These are phyloP conservation scores for Thamnaconus septentrionalis DNA, from an alignment of 2,113 vertebrate genomes.

Conservation along the genomic window DNA sequence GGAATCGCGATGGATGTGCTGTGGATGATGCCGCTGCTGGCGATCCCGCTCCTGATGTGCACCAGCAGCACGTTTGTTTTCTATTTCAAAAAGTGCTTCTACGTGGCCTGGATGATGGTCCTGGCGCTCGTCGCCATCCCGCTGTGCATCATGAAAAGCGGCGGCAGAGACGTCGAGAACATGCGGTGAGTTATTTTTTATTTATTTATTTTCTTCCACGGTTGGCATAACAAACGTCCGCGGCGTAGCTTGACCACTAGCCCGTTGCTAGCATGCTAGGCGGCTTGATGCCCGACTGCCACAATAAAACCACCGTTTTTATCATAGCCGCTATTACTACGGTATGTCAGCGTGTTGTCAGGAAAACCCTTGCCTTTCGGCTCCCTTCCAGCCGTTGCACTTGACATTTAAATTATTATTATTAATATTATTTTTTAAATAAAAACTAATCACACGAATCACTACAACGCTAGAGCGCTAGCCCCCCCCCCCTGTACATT, in stretches of 20 bases:
- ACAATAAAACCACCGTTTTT: too few species aligned
- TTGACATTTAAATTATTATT: too few species aligned
- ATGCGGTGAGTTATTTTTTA: conserved; percentile 81
- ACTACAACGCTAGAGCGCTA: too few species aligned
- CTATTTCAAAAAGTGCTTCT: conserved; percentile 82
- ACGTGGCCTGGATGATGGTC: conserved; percentile 82
- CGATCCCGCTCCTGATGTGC: conserved; percentile 75
- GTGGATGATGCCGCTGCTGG: conserved; percentile 73
- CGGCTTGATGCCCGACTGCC: neutral
- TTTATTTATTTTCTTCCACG: neutral
- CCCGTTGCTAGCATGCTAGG: conserved; percentile 51
- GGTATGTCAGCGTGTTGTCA: too few species aligned
- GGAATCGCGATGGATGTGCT: conserved; percentile 68
- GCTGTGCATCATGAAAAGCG: conserved; percentile 83
- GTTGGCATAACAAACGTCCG: conserved; percentile 32
- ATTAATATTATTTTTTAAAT: too few species aligned
- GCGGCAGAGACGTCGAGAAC: conserved; percentile 89
- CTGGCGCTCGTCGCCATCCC: conserved; percentile 72
- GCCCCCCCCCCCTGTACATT: too few species aligned
- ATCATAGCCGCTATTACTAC: too few species aligned
- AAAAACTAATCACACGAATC: too few species aligned
- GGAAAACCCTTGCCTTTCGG: too few species aligned
- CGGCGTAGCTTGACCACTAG: conserved; percentile 43
- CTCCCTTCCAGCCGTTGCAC: too few species aligned
- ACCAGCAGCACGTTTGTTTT: conserved; percentile 82